Percentiles rank a stretch among this genome's conserved stretches.
These are phyloP conservation scores for Triplophysa yarkandensis DNA, from an alignment of 2,797 vertebrate genomes.

Conservation along the genomic window DNA sequence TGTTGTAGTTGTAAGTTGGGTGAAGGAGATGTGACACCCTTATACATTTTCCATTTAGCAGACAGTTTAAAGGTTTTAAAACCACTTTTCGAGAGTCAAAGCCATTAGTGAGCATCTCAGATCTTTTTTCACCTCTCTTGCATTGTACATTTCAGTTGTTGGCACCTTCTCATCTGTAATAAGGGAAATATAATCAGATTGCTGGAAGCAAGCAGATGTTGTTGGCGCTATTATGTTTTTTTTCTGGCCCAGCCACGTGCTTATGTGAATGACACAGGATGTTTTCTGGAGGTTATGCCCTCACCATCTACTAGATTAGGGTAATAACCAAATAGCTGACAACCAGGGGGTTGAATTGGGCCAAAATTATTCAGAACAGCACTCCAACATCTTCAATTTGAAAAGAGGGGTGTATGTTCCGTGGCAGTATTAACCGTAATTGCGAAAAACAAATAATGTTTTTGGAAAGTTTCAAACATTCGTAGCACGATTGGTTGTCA, in stretches of 20 bases:
- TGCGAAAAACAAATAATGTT: too few relatives aligned
- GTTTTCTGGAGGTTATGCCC: background rate
- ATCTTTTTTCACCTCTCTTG: slow-evolving; percentile 16
- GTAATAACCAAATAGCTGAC: background rate
- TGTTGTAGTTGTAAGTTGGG: slow-evolving; percentile 24
- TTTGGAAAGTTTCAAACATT: too few relatives aligned
- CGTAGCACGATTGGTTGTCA: too few relatives aligned
- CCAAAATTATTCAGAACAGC: background rate
- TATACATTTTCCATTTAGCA: slow-evolving; percentile 39
- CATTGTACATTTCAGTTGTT: slow-evolving; percentile 37
- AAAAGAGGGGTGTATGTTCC: background rate
- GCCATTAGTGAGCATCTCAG: slow-evolving; percentile 31
- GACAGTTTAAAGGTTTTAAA: slow-evolving; percentile 34
- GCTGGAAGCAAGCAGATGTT: slow-evolving; percentile 15
- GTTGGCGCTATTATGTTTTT: slow-evolving; percentile 15
- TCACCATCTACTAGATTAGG: background rate
- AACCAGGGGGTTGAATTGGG: background rate
- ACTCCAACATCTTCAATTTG: background rate
- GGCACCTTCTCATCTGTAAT: slow-evolving; percentile 39
- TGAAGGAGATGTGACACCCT: slow-evolving; percentile 21
- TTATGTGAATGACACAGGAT: slow-evolving; percentile 12
- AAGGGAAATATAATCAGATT: slow-evolving; percentile 44
- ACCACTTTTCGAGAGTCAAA: slow-evolving; percentile 36
- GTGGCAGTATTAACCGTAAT: too few relatives aligned
- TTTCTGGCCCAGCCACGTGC: slow-evolving; percentile 7